Base-by-base conservation (phyloP, 1,140 invertebrate species). In the Cyphomyrmex costatus region DNA sequence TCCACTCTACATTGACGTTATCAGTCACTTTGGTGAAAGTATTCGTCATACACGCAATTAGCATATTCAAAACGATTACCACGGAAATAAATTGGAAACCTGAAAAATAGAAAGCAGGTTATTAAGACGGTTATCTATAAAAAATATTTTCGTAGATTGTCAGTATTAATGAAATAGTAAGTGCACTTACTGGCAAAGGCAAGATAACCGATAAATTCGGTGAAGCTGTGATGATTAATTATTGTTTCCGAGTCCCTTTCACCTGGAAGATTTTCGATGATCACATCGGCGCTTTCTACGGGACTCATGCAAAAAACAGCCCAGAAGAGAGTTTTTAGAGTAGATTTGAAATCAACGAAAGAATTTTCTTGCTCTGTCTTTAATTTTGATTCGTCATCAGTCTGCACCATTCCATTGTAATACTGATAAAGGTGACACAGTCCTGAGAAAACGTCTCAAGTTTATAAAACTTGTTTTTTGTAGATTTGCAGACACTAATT, bases 21-120 rank as follows among this genome's bases (percentile, higher is more conserved):
- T 96, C 96, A 1, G 94, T 95, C 3, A 97, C 96, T 88, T 95
- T 94, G 91, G 97, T 97, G 91, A 97, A 97, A 1, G 97, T 97
- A 87, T 97, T 97, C 16, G 97, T 96, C 96, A 98, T 97, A 91
- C 97, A 97, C 5, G 97, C 97, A 87, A 98, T 97, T 36, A 98
- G 95, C 96, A 97, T 97, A 93, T 98, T 98, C 42, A 97, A 92
- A n/a, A 97, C 96, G 30, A 97, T 96, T 66, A 97, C 96, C 51
- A 97, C 96, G n/a, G 96, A 96, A 65, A 97, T 96, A 65, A 97
- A 96, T 92, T 97, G 96, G 90, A 96, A 97, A 51, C 95, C 95
- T 96, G 91, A 16, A 86, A 86, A 87, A 61, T 73, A 66, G 61
- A 46, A 27, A 79, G 30, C 2, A 36, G 5, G 6, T 46, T n/a